phyloP scores from a whole-genome alignment of 1,140 invertebrate genomes.

The Holcopasites calliopsidis region DNA sequence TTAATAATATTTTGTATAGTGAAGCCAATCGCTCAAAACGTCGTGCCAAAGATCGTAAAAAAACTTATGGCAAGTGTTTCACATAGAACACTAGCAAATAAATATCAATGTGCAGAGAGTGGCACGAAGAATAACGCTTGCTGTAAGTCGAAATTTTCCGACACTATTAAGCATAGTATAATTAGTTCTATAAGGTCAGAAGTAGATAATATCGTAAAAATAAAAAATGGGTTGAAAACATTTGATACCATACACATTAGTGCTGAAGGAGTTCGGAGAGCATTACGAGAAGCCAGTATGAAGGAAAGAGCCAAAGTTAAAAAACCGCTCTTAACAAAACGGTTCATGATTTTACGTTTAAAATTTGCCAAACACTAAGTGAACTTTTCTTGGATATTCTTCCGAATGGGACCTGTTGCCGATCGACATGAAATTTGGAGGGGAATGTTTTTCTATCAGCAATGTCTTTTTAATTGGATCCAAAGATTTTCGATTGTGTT shows the following conservation, averaged over 20 bases:
- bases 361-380: constrained; percentile 12
- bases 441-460: too few relatives aligned
- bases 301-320: constrained; percentile 10
- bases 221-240: not conserved
- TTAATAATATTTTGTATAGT: too few relatives aligned
- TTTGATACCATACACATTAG: constrained; percentile 5
- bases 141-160: not conserved
- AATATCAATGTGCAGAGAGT: not conserved
- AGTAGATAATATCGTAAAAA: constrained; percentile 15
- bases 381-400: constrained; percentile 28
- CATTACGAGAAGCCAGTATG: not conserved
- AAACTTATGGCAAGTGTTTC: too few relatives aligned
- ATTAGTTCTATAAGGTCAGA: constrained; percentile 2
- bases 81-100: too few relatives aligned
- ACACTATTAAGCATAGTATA: not conserved
- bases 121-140: not conserved
- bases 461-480: not conserved
- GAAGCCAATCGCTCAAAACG: too few relatives aligned
- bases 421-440: too few relatives aligned
- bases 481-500: not conserved
- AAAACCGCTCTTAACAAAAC: constrained; percentile 11
- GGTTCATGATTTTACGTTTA: constrained; percentile 3
- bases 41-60: too few relatives aligned
- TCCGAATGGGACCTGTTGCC: too few relatives aligned
- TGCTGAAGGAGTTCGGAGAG: constrained; percentile 3